phyloP scores from a whole-genome alignment of 2,888 invertebrate species.

The Byasa hedistus region DNA sequence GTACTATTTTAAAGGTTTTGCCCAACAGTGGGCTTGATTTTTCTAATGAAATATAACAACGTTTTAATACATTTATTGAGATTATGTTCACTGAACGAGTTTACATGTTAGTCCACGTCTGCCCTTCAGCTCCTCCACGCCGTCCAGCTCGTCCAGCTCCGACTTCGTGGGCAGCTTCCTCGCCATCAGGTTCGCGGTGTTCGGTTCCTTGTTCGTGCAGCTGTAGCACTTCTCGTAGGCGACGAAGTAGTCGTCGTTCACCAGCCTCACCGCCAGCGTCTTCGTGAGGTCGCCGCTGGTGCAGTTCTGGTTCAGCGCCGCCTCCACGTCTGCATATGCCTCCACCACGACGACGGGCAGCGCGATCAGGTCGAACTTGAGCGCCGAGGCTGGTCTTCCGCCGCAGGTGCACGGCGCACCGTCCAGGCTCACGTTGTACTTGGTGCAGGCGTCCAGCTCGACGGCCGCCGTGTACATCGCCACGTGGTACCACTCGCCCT shows the following conservation, averaged over 20 bases:
- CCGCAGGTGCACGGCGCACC: constrained; percentile 21
- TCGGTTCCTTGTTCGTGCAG: constrained; percentile 22
- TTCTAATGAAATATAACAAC: no score
- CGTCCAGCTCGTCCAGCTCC: constrained; percentile 15
- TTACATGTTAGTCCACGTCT: constrained; percentile 12
- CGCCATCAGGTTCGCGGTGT: constrained; percentile 27
- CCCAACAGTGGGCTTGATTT: no score
- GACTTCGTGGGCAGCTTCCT: constrained; percentile 13
- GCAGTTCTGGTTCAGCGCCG: constrained; percentile 13
- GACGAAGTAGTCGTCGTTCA: constrained; percentile 23
- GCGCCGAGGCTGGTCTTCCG: constrained; percentile 7
- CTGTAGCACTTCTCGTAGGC: constrained; percentile 23
- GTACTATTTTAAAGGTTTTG: no score
- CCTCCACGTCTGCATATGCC: constrained; percentile 14
- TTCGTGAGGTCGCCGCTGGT: constrained; percentile 12
- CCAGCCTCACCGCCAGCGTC: constrained; percentile 21
- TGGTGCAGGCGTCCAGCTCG: constrained; percentile 3
- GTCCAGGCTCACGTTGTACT: constrained; percentile 22
- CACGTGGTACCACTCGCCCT: constrained; percentile 24
- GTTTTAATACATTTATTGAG: neutral
- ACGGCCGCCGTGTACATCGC: constrained; percentile 21
- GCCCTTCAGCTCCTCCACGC: constrained; percentile 18
- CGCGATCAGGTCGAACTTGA: constrained; percentile 19
- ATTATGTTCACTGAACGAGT: constrained; percentile 13
- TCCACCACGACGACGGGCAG: constrained; percentile 21